A percentile compares a stretch with the other conserved stretches of the same genome.
These are phyloP conservation scores for Piprites chloris DNA, from an alignment of 2,113 vertebrate genomes.

Conservation along the genomic window DNA sequence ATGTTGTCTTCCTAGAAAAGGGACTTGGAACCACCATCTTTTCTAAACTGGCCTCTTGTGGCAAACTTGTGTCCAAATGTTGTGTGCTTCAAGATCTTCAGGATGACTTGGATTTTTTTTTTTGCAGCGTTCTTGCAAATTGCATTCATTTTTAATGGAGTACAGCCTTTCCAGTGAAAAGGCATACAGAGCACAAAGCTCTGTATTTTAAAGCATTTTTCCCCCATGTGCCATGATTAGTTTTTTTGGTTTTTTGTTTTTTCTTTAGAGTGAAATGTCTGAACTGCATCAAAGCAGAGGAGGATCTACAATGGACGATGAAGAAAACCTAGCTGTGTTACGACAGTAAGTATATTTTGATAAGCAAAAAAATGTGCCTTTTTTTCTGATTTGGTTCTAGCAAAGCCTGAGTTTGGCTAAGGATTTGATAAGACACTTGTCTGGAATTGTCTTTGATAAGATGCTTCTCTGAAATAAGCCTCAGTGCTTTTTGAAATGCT, in stretches of 20 bases:
- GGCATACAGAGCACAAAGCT: neutral
- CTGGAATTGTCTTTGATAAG: neutral
- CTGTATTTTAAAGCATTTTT: neutral
- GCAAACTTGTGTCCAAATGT: neutral
- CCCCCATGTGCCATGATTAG: neutral
- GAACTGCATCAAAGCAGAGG: slow-evolving; percentile 78
- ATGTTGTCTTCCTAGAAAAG: neutral
- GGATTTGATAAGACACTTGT: neutral
- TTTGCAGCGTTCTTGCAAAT: neutral
- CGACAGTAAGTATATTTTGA: slow-evolving; percentile 79
- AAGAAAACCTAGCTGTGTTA: slow-evolving; percentile 92
- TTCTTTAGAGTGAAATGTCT: slow-evolving; percentile 74
- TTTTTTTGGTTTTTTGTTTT: neutral
- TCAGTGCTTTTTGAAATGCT: neutral
- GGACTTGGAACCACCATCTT: neutral
- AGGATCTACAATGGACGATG: slow-evolving; percentile 86
- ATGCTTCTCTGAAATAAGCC: neutral
- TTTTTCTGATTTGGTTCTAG: neutral
- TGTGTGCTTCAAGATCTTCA: neutral
- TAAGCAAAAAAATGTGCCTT: neutral
- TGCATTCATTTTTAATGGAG: neutral
- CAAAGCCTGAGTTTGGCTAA: neutral
- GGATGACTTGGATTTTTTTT: neutral
- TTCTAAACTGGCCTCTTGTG: neutral
- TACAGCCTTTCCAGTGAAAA: neutral